A percentile compares a stretch with the other conserved stretches of the same genome.
Conservation (phyloP, 2,113 vertebrate genomes). For the Laterallus jamaicensis region DNA sequence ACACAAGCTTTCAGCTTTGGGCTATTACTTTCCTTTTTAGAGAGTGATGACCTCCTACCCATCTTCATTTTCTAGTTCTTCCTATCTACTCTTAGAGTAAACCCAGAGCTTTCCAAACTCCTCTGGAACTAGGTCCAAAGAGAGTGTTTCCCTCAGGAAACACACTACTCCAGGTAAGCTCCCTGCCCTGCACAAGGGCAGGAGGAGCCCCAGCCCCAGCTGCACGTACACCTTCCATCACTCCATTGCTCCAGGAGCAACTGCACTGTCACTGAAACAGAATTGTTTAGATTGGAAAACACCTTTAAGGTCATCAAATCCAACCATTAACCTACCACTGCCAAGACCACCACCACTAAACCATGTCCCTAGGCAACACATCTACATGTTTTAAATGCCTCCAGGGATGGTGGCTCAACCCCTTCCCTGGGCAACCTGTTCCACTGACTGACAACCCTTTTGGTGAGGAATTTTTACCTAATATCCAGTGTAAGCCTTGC, state of each 20-base stretch:
- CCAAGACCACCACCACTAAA: too few relatives aligned
- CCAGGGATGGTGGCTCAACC: too few relatives aligned
- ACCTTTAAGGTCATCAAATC: too few relatives aligned
- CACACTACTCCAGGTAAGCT: background rate
- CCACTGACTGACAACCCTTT: too few relatives aligned
- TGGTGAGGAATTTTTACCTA: too few relatives aligned
- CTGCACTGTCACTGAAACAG: background rate
- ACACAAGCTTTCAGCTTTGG: background rate
- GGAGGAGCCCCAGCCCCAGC: background rate
- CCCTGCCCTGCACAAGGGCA: background rate
- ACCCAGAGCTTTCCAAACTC: background rate
- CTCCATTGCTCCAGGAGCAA: accelerated
- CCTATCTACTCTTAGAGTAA: background rate
- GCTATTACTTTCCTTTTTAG: background rate
- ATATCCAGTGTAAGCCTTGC: too few relatives aligned
- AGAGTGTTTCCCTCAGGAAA: background rate
- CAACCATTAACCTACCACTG: too few relatives aligned
- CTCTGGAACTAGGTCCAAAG: background rate
- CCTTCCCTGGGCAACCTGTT: too few relatives aligned
- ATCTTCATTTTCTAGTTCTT: background rate
- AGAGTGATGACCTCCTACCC: background rate
- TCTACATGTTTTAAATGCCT: too few relatives aligned
- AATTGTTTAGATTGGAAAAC: too few relatives aligned
- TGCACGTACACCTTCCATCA: background rate
- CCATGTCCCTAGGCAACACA: too few relatives aligned